Evolutionary conservation across 2,888 invertebrate genomes (phyloP).

Genomic region (Deladenus siricidicola): DNA sequence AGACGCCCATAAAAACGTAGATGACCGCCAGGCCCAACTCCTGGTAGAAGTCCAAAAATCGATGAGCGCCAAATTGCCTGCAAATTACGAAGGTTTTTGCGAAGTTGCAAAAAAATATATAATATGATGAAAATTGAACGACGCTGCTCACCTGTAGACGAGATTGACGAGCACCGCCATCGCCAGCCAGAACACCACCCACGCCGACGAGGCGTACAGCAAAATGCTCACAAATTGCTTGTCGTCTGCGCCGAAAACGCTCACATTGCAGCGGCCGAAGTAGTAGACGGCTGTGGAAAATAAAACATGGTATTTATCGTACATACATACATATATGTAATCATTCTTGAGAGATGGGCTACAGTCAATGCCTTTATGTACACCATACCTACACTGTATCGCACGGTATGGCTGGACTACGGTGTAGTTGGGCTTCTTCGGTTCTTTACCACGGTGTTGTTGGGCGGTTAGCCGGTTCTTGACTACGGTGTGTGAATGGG

Average conservation of each 20-base stretch:
- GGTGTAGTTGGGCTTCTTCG: too few species aligned
- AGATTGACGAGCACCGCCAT: slow-evolving; percentile 6
- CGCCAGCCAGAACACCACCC: slow-evolving; percentile 10
- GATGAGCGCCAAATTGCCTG: slow-evolving; percentile 9
- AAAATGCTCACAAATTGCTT: slow-evolving; percentile 7
- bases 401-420: too few species aligned
- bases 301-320: neutral
- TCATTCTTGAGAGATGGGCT: too few species aligned
- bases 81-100: neutral
- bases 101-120: neutral
- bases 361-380: too few species aligned
- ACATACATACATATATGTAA: too few species aligned
- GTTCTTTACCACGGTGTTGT: too few species aligned
- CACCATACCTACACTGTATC: too few species aligned
- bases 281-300: neutral
- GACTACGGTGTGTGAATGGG: too few species aligned
- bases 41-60: slow-evolving; percentile 13
- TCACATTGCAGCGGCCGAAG: slow-evolving; percentile 14
- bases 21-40: slow-evolving; percentile 12
- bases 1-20: slow-evolving; percentile 16
- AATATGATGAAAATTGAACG: too few species aligned
- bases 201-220: slow-evolving; percentile 10
- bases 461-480: too few species aligned
- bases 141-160: neutral
- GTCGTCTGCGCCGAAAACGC: neutral